A percentile compares a stretch with the other conserved stretches of the same genome.
Conservation (phyloP, 1,140 invertebrate species). For the Lordiphosa mommai region DNA sequence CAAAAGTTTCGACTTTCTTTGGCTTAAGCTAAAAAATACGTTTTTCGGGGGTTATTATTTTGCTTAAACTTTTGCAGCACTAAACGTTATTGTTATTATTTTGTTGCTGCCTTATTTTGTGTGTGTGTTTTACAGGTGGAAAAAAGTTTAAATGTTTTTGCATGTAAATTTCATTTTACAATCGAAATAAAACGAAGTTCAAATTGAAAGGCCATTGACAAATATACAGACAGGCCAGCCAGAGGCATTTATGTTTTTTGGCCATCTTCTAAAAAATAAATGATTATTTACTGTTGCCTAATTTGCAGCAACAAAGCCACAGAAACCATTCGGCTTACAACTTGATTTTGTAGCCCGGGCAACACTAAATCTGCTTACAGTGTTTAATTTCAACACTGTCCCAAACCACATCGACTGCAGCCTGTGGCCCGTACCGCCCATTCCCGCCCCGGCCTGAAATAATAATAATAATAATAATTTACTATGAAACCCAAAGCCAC, state of each 20-base stretch:
- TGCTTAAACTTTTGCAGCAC: constrained; percentile 38
- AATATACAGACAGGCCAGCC: constrained; percentile 20
- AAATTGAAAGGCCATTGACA: constrained; percentile 16
- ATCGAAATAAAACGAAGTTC: not conserved
- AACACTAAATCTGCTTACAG: constrained; percentile 52
- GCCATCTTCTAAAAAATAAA: constrained; percentile 35
- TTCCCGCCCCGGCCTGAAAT: constrained; percentile 16
- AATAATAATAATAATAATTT: constrained; percentile 74
- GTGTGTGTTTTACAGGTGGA: not conserved
- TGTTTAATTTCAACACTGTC: constrained; percentile 64
- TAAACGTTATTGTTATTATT: constrained; percentile 53
- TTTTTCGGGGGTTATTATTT: constrained; percentile 15
- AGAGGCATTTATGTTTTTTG: constrained; percentile 32
- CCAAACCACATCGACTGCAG: constrained; percentile 54
- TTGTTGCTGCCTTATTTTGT: constrained; percentile 36
- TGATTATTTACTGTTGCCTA: constrained; percentile 58
- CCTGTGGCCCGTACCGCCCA: constrained; percentile 29
- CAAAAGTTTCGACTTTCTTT: constrained; percentile 22
- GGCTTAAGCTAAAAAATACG: constrained; percentile 15
- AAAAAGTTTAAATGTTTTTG: not conserved
- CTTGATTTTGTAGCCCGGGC: constrained; percentile 32
- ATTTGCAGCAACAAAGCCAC: constrained; percentile 44
- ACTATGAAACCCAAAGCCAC: constrained; percentile 59
- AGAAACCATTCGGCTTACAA: constrained; percentile 47
- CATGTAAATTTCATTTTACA: not conserved